A percentile compares a stretch with the other conserved stretches of the same genome.
Conservation (phyloP, 1,140 invertebrate species). For the Brachionus sp. region DNA sequence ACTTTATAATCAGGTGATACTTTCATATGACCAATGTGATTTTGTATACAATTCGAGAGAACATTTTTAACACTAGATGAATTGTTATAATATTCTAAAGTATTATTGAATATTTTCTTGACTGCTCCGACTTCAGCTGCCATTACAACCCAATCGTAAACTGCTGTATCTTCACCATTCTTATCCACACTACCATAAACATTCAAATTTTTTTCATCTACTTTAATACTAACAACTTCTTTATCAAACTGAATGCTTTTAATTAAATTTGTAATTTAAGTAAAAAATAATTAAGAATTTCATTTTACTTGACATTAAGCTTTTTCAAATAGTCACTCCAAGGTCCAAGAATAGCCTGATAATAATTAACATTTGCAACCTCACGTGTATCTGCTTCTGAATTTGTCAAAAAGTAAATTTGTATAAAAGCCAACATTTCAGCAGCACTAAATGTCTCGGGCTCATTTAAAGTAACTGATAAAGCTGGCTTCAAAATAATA, state of each 20-base stretch:
- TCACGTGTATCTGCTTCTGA: slow-evolving; percentile 44
- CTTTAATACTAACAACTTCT: background rate
- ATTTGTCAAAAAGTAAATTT: slow-evolving; percentile 46
- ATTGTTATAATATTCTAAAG: slow-evolving; percentile 14
- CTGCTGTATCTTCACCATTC: background rate
- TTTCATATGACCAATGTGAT: slow-evolving; percentile 5
- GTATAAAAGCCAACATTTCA: slow-evolving; percentile 46
- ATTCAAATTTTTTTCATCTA: background rate
- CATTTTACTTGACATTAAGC: slow-evolving; percentile 23
- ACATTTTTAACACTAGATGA: background rate
- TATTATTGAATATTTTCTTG: slow-evolving; percentile 27
- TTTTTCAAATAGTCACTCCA: slow-evolving; percentile 38
- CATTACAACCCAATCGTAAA: slow-evolving; percentile 40
- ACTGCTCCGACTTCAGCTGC: slow-evolving; percentile 28
- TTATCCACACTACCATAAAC: slow-evolving; percentile 32
- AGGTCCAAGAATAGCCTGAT: slow-evolving; percentile 38
- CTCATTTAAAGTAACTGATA: slow-evolving; percentile 46
- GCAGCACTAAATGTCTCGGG: slow-evolving; percentile 43
- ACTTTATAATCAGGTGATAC: slow-evolving; percentile 45
- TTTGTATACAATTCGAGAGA: background rate
- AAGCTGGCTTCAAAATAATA: slow-evolving; percentile 43
- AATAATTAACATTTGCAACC: slow-evolving; percentile 40
- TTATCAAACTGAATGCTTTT: background rate
- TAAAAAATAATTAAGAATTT: background rate
- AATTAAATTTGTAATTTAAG: background rate